Evolutionary conservation across 1,140 invertebrate genomes (phyloP), one percentile per base, ranked within the genome.

Genomic region (Pinna nobilis): DNA sequence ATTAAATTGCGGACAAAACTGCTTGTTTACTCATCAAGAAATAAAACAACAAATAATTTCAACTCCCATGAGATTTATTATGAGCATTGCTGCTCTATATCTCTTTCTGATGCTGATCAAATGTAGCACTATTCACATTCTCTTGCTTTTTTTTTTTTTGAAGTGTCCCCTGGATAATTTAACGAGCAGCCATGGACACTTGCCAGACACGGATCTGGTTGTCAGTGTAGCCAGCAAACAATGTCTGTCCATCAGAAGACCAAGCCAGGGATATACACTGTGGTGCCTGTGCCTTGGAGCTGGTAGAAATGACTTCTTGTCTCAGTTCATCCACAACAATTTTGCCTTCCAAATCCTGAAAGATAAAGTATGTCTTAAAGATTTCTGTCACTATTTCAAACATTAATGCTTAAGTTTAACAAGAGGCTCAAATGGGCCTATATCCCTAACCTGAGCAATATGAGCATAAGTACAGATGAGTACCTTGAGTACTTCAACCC

Each of bases 141-240:
- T n/a, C n/a, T n/a, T n/a, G n/a, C n/a, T n/a, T n/a, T n/a, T n/a
- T n/a, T n/a, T n/a, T n/a, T 59, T 57, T 57, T 57, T 35, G 13
- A 59, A 33, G 44, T 35, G 55, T 33, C 55, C 51, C 18, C 51
- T 60, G 39, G 59, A 15, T 55, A 68, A 33, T 68, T 68, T 73
- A 61, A 74, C 82, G 57, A 44, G 81, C 76, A 35, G 86, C 83
- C 84, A 86, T 87, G 39, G 87, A 88, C 30, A 99, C 98, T 92
- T 99, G 97, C 98, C 98, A 99, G 55, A 99, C 97, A 89, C 98
- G 92, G 88, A 99, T 99, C 57, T 94, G 94, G 89, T 98, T 99
- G 90, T 99, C 98, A 33, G 97, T 98, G 91, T 99, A 99, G 57
- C 98, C 98, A 89, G 98, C 98, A 89, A 99, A 99, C 75, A 99